Base-by-base conservation (phyloP, 2,113 vertebrate species). In the Vireo altiloquus region DNA sequence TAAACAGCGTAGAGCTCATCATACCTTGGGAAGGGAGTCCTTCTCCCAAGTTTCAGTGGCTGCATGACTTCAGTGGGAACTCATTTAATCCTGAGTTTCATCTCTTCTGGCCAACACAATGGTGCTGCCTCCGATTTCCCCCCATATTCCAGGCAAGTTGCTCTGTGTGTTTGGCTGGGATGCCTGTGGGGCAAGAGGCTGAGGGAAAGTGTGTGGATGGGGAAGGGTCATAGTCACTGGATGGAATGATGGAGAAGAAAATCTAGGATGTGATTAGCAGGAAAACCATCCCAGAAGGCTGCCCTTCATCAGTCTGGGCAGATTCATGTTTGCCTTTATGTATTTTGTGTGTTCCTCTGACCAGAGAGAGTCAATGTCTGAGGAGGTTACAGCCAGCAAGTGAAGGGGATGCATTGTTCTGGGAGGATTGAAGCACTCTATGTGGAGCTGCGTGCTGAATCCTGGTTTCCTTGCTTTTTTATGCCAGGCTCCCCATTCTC, bases 41-140 rank as follows among this genome's bases (percentile, higher is more conserved):
- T 61, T 75, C 17, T 37, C 39, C 15, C 11, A 15, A 3, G n/a
- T 78, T 42, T 59, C 60, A 66, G 56, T 24, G 69, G 8, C 21
- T 56, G 27, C 0, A 0, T 37, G 53, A 50, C 22, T 65, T 87
- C 0, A 81, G 46, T 40, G n/a, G 56, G 54, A 77, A 20, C 0
- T 4, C 71, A 23, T 69, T 82, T 59, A 59, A 70, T 42, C 11
- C 64, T 28, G 27, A 8, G 3, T 61, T 88, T 60, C 28, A 22
- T 42, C 25, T 70, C 20, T 59, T 18, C n/a, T 81, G 64, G 46
- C 24, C 74, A 53, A 17, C n/a, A n/a, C 10, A 50, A 6, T 52
- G 33, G 6, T 44, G 35, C 50, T 92, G 47, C 15, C 33, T 68
- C 19, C 8, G 3, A 1, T 68, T 88, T 92, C 10, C 8, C 9